Evolutionary conservation across 2,888 invertebrate genomes (phyloP), one percentile per base, ranked within the genome.

Genomic region (Agrenia bidenticulata): DNA sequence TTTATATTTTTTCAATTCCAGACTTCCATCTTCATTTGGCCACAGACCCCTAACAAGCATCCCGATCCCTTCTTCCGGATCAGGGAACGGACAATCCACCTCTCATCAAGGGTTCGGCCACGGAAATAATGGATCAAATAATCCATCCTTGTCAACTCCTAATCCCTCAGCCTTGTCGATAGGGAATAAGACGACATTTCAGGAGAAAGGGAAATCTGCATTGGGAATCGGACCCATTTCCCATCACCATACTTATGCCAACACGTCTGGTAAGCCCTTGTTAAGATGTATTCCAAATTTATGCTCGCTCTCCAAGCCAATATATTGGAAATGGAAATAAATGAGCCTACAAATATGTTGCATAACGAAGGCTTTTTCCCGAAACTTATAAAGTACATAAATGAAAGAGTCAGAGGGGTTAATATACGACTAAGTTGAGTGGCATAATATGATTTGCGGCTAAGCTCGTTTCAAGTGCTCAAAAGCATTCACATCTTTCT

Each of bases 171-270:
- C 45, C 17, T 45, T 19, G n/a, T 17, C n/a, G 5, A 45, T 17
- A 9, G 45, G 9, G 7, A 45, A 32, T 11, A 32, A 32, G 32
- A 32, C 4, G 32, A 32, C 32, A 11, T 4, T 11, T 32, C 32
- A 17, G n/a, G 45, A 45, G 45, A 45, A 45, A 45, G 45, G 45
- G 45, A 45, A 45, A 45, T 19, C 19, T 45, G 17, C 4, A 32
- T 32, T 32, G 11, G 32, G 32, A 32, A 32, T 32, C 32, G 32
- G 32, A 17, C 45, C 45, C 5, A 5, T n/a, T n/a, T 17, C n/a
- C 4, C 19, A 45, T 19, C 45, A 45, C 45, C 45, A 45, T n/a
- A 45, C 45, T 15, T 45, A 45, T 45, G n/a, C 45, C n/a, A 45
- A 45, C 19, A 45, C 45, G 4, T 19, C 45, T 45, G 45, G 32